These are phyloP conservation scores for Holacanthus passer DNA, from an alignment of 2,113 vertebrate genomes.

Conservation along the genomic window DNA sequence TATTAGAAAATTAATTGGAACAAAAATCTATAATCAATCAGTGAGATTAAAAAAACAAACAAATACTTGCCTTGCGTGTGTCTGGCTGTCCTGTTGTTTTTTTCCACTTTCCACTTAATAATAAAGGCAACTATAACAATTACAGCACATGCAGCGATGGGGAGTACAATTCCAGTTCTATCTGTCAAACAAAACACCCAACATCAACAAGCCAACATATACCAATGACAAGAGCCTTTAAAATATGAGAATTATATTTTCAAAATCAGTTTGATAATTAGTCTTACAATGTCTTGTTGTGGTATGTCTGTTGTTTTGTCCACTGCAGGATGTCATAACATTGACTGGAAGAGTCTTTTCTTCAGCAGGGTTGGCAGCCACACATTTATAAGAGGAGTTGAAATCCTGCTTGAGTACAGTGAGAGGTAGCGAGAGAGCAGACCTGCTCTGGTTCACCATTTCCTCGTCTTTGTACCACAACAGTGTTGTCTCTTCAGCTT, in stretches of 20 bases:
- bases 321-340: neutral
- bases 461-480: conserved; percentile 40
- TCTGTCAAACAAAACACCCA: conserved; percentile 2
- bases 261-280: neutral
- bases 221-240: neutral
- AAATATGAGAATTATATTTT: neutral
- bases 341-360: neutral
- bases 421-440: conserved; percentile 9
- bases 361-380: conserved; percentile 26
- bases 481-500: conserved; percentile 30
- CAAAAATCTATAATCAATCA: neutral
- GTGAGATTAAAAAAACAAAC: neutral
- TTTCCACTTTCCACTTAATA: neutral
- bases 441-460: conserved; percentile 28
- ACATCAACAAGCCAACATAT: neutral
- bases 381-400: conserved; percentile 32
- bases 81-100: neutral
- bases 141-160: rapidly evolving
- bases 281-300: neutral
- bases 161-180: rapidly evolving
- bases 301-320: rapidly evolving
- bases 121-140: rapidly evolving
- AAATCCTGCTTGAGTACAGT: neutral
- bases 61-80: conserved; percentile 33
- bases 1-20: too few relatives aligned